phyloP scores from a whole-genome alignment of 2,797 vertebrate species.

The Pseudocheirus occidentalis region DNA sequence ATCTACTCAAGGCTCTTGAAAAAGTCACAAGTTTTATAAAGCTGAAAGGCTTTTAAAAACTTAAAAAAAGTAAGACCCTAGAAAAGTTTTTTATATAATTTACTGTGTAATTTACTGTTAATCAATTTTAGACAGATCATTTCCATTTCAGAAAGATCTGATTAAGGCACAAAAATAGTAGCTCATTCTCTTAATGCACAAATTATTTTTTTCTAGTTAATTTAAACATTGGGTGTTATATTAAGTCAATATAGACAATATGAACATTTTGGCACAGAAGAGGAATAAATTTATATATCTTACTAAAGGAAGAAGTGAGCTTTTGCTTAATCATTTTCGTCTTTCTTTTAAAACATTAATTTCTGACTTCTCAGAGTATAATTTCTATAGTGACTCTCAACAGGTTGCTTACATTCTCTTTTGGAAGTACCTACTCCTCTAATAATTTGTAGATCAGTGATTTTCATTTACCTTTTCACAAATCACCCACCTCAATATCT shows the following conservation, averaged over 20 bases:
- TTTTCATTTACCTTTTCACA: background rate
- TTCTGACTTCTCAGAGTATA: background rate
- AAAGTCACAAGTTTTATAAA: background rate
- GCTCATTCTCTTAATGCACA: background rate
- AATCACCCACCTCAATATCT: background rate
- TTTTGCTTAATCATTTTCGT: background rate
- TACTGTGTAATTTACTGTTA: background rate
- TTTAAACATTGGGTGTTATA: background rate
- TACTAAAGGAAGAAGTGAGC: background rate
- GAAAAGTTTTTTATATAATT: background rate
- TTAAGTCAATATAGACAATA: background rate
- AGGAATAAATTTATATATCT: background rate
- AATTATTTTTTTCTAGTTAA: background rate
- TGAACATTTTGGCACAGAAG: background rate
- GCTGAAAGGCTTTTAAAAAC: background rate
- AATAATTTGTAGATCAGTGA: background rate
- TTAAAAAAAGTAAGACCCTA: background rate
- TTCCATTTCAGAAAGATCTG: background rate
- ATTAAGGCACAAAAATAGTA: background rate
- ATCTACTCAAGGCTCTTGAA: background rate
- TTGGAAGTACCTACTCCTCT: background rate
- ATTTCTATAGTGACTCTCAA: background rate
- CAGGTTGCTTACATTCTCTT: background rate
- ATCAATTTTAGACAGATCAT: background rate
- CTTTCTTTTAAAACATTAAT: background rate